Evolutionary conservation across 2,113 vertebrate genomes (phyloP), one percentile per base, ranked within the genome.

Genomic region (Indicator indicator): DNA sequence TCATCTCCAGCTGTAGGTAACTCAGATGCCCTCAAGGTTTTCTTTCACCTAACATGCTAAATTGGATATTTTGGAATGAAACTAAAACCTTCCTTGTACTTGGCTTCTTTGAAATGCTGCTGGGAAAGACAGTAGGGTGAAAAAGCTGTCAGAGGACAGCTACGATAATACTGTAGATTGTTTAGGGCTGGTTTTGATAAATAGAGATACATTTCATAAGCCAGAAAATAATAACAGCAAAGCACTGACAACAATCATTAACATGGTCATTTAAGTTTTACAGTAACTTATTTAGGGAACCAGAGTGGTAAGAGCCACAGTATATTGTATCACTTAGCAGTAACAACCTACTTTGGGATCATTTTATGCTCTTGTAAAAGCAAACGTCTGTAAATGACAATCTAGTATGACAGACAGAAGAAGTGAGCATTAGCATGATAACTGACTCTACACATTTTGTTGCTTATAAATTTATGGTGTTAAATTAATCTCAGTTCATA

Each of bases 341-440:
- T 91, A 89, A 75, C 56, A 94, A 76, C 59, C 33, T 84, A 76
- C 50, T 92, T 60, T 60, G 73, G 68, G 88, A 95, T 95, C 12
- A 16, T 90, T 96, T 97, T 91, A 80, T 62, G 88, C 16, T 89
- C 90, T 89, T 96, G 89, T 96, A 96, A 96, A 95, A 91, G 72
- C 48, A 94, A 96, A 80, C 5, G 60, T 73, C 93, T 97, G 70
- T 71, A 84, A 92, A 83, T 69, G 68, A 82, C 60, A 95, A 42
- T 76, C 81, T 83, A 97, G 91, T 78, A 92, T 90, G 86, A 90
- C 63, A 96, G 81, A 92, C 55, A 88, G 56, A 84, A 94, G 73
- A 60, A 95, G 71, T 70, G 91, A 90, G 11, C 5, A 1, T 81
- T 86, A 80, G 24, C 38, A 18, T 70, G 70, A 23, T 74, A 40